Evolutionary conservation across 1,140 invertebrate species (phyloP), one percentile per base, ranked within the genome.

Genomic region (Macrobrachium rosenbergii): DNA sequence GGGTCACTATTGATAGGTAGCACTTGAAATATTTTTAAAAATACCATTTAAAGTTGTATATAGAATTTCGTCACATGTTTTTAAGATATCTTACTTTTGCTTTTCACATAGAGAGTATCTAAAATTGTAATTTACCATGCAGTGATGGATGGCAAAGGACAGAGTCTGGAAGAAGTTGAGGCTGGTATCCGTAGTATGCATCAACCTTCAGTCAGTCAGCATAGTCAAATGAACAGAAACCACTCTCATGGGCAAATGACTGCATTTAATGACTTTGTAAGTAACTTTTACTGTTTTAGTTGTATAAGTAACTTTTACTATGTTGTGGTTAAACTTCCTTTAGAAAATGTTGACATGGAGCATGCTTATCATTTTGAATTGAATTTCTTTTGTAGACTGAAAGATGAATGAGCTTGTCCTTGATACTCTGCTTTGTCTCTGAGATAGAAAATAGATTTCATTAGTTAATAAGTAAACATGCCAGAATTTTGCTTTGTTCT

Each of bases 141-240:
- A 87, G 84, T 87, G 84, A 80, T 87, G 84, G 84, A 87, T 63
- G 84, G 84, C 5, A 87, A 87, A 76, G 84, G 84, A 64, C 84
- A 87, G 28, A 87, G 84, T 52, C 62, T 87, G 78, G 84, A 87
- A 17, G 84, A 87, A 28, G 85, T 87, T n/a, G 84, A 87, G 43
- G 84, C 84, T 75, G 84, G 84, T 21, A 87, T 87, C 19, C 67
- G 84, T 7, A 81, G 59, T 45, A 87, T 87, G 84, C 82, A 76
- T 58, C 84, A 87, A 17, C 73, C 60, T 10, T 58, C 17, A n/a
- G 73, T 45, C 7, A 73, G n/a, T 43, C 82, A 78, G n/a, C 73
- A 45, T 16, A 58, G 60, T 23, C 75, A 84, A 8, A 78, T 84
- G 45, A 72, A 28, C 28, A 78, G 75, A 21, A 87, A 87, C 78